Conservation (phyloP, 2,888 invertebrate species). For the Rhagonycha lutea region DNA sequence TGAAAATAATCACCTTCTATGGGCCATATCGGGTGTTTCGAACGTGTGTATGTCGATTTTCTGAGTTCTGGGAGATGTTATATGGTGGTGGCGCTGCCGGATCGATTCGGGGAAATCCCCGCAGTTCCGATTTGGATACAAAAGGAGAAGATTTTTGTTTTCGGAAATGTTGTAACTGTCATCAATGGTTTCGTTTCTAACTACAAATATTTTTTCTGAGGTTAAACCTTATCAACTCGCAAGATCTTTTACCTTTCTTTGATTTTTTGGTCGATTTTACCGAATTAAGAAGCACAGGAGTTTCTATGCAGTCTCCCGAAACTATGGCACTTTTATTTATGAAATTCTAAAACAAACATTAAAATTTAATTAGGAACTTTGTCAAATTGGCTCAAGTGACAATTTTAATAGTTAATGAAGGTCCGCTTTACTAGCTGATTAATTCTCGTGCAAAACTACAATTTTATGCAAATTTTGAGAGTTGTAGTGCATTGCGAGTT, state of each 20-base stretch:
- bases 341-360: not conserved
- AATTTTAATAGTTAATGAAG: not conserved
- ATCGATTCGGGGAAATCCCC: not conserved
- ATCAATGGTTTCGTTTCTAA: not conserved
- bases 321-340: not conserved
- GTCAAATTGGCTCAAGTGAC: not conserved
- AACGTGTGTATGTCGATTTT: constrained; percentile 18
- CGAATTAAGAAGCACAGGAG: not conserved
- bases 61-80: not conserved
- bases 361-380: not conserved
- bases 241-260: not conserved
- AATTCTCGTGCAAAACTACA: not conserved
- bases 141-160: constrained; percentile 24
- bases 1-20: constrained; percentile 28
- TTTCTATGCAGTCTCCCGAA: not conserved
- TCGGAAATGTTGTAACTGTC: constrained; percentile 11
- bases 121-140: constrained; percentile 17
- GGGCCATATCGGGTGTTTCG: constrained; percentile 7
- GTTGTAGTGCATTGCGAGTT: not conserved
- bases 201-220: not conserved
- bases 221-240: not conserved
- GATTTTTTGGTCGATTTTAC: not conserved
- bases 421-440: not conserved
- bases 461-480: not conserved
- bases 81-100: not conserved